A percentile compares a stretch with the other conserved stretches of the same genome.
These are phyloP conservation scores for Periplaneta americana DNA, from an alignment of 1,140 invertebrate genomes.

Conservation along the genomic window DNA sequence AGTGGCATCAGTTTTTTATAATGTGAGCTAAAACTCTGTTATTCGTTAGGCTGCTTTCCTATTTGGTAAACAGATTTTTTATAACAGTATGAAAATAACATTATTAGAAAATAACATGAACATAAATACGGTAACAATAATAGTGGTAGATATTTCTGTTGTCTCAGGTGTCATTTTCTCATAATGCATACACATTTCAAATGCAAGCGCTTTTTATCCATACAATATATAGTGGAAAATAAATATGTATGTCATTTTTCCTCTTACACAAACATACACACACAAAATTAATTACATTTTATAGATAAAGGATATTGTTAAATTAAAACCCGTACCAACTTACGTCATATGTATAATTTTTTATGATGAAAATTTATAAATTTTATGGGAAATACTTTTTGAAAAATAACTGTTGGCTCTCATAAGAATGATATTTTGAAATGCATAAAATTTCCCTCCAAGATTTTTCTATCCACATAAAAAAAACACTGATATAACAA, in stretches of 20 bases:
- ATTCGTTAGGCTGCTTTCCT: no score
- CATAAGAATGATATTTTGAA: not conserved
- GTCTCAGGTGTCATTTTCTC: not conserved
- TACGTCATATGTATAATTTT: not conserved
- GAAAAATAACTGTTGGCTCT: not conserved
- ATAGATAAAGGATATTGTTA: not conserved
- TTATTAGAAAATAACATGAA: not conserved
- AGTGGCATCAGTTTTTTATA: no score
- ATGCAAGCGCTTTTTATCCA: not conserved
- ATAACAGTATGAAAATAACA: not conserved
- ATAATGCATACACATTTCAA: not conserved
- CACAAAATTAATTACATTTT: not conserved
- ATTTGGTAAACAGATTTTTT: no score
- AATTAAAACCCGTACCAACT: no score
- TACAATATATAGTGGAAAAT: not conserved
- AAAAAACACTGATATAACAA: not conserved
- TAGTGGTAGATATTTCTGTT: not conserved
- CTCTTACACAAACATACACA: not conserved
- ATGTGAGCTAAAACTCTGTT: no score
- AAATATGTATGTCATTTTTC: not conserved
- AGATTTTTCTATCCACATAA: not conserved
- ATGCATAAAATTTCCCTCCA: not conserved
- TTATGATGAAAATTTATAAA: no score
- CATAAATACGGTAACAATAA: not conserved
- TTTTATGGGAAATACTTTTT: not conserved